Evolutionary conservation across 2,797 vertebrate genomes (phyloP).

Genomic region (Coccyzus lansbergi): DNA sequence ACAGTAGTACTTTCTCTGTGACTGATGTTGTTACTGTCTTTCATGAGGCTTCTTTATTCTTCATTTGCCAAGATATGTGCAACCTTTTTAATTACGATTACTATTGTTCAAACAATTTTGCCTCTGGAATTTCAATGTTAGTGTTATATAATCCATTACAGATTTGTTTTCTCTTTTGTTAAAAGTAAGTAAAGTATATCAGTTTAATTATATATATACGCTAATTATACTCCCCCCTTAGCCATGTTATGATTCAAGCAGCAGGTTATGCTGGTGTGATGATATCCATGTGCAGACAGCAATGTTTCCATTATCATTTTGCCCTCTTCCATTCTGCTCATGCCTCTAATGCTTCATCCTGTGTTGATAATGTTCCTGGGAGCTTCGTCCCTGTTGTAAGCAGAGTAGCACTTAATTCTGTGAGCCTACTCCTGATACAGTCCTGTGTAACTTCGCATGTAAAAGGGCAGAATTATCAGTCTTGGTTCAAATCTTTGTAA

Average conservation of each 20-base stretch:
- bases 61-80: neutral
- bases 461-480: neutral
- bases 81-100: neutral
- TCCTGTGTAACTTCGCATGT: fast-evolving
- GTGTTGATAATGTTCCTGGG: fast-evolving
- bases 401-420: fast-evolving
- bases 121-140: neutral
- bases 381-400: neutral
- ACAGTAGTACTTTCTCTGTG: neutral
- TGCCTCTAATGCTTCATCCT: neutral
- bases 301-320: neutral
- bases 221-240: neutral
- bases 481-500: neutral
- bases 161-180: neutral
- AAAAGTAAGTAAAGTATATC: neutral
- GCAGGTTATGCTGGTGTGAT: neutral
- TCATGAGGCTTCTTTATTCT: neutral
- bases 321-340: neutral
- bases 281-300: fast-evolving
- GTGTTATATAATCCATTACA: neutral
- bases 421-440: neutral
- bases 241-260: neutral
- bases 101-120: neutral
- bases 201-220: neutral
- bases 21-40: neutral